Conservation (phyloP, 2,797 vertebrate species). For the Leptatherina wallacei region DNA sequence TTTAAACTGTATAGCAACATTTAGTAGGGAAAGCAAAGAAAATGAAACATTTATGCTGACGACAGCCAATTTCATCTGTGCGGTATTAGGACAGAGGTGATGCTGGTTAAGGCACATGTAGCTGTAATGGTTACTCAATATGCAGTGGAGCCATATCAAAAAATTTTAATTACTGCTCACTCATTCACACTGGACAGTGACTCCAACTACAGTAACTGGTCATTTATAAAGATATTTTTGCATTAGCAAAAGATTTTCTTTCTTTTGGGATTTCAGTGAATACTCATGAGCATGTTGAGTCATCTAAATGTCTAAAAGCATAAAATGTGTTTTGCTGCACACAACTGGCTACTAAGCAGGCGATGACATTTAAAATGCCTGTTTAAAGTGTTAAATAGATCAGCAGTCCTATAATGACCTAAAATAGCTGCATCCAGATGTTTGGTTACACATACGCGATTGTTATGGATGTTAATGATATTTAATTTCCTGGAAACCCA, state of each 20-base stretch:
- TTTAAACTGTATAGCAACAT: background rate
- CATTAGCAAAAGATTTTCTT: background rate
- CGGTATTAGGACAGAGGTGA: slow-evolving; percentile 30
- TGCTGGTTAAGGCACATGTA: slow-evolving; percentile 43
- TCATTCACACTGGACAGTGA: slow-evolving; percentile 10
- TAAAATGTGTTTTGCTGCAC: too few relatives aligned
- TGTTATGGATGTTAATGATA: background rate
- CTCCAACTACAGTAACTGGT: background rate
- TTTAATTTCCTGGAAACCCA: background rate
- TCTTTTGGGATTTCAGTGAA: background rate
- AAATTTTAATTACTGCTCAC: slow-evolving; percentile 1
- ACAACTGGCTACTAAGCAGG: too few relatives aligned
- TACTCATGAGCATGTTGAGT: background rate
- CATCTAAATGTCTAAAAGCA: background rate
- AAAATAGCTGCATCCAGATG: too few relatives aligned
- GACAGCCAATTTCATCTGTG: slow-evolving; percentile 9
- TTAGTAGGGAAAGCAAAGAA: slow-evolving; percentile 37
- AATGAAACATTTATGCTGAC: slow-evolving; percentile 14
- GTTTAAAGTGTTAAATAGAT: too few relatives aligned
- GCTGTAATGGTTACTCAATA: slow-evolving; percentile 45
- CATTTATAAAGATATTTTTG: background rate
- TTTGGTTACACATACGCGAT: background rate
- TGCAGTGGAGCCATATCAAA: slow-evolving; percentile 30
- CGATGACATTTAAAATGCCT: too few relatives aligned
- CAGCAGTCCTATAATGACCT: too few relatives aligned